Evolutionary conservation across 2,113 vertebrate species (phyloP).

Genomic region (Euleptes europaea): DNA sequence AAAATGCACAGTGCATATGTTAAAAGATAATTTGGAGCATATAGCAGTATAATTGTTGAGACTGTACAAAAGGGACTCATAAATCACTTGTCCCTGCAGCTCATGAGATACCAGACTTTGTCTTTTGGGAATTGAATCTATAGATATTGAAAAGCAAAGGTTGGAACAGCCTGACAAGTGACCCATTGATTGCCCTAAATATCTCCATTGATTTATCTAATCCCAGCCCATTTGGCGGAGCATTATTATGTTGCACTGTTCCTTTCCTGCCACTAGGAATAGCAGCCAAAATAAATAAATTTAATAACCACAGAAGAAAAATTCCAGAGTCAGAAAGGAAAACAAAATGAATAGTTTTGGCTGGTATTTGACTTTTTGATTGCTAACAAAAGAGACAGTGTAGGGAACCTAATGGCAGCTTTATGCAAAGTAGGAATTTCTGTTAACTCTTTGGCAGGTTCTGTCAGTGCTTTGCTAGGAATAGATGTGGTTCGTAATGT

Average conservation of each 20-base stretch:
- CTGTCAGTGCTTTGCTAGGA: conserved; percentile 2
- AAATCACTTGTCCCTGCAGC: not conserved
- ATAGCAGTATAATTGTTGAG: not conserved
- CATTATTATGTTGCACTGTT: not conserved
- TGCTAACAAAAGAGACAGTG: conserved; percentile 3
- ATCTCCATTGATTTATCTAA: conserved; percentile 12
- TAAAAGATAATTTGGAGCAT: not conserved
- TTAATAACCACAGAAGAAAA: not conserved
- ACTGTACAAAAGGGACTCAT: not conserved
- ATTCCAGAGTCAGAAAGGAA: not conserved
- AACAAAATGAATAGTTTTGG: conserved; percentile 1
- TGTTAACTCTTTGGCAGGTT: conserved; percentile 11
- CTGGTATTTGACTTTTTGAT: conserved; percentile 1
- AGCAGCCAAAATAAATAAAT: conserved; percentile 17
- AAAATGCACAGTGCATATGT: not conserved
- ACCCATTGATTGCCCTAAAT: not conserved
- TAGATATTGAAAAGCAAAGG: not conserved
- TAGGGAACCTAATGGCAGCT: not conserved
- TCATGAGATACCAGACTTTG: not conserved
- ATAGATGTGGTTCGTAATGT: conserved; percentile 15
- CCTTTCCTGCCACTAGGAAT: conserved; percentile 13
- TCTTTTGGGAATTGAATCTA: not conserved
- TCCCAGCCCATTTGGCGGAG: not conserved
- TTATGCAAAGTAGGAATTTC: conserved; percentile 19
- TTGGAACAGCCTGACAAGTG: not conserved